phyloP scores from a whole-genome alignment of 2,888 invertebrate species.

The Masnerella sp. region DNA sequence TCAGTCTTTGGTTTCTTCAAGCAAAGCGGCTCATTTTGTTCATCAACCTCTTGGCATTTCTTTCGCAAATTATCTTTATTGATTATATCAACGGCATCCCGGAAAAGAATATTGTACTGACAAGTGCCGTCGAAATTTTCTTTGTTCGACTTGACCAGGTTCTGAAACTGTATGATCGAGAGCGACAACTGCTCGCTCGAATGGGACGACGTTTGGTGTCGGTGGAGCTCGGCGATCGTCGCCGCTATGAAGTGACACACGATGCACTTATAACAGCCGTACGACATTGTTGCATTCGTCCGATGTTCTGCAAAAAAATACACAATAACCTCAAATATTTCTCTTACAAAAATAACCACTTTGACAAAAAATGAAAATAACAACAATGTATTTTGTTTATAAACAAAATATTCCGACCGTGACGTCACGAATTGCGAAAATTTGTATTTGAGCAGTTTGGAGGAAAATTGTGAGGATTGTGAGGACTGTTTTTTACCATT shows the following conservation, averaged over 20 bases:
- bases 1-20: slow-evolving; percentile 45
- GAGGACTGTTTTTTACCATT: slow-evolving; percentile 31
- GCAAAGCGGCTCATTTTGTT: slow-evolving; percentile 45
- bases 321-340: too few relatives aligned
- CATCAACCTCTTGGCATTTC: slow-evolving; percentile 24
- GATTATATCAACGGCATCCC: slow-evolving; percentile 27
- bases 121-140: slow-evolving; percentile 40
- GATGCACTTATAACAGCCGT: slow-evolving; percentile 64
- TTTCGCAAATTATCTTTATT: slow-evolving; percentile 42
- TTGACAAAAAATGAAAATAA: too few relatives aligned
- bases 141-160: slow-evolving; percentile 55
- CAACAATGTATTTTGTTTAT: too few relatives aligned
- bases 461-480: too few relatives aligned
- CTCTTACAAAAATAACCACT: too few relatives aligned
- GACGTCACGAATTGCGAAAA: too few relatives aligned
- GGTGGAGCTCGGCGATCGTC: slow-evolving; percentile 66
- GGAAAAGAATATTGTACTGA: slow-evolving; percentile 37
- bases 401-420: too few relatives aligned
- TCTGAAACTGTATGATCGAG: slow-evolving; percentile 65
- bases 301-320: slow-evolving; percentile 11
- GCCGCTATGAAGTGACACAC: slow-evolving; percentile 64
- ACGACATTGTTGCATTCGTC: slow-evolving; percentile 17
- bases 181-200: slow-evolving; percentile 68
- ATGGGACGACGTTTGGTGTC: slow-evolving; percentile 67
- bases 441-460: too few relatives aligned